Percentiles rank a stretch among this genome's conserved stretches.
Conservation (phyloP, 2,888 invertebrate genomes). For the Zelleria hepariella region DNA sequence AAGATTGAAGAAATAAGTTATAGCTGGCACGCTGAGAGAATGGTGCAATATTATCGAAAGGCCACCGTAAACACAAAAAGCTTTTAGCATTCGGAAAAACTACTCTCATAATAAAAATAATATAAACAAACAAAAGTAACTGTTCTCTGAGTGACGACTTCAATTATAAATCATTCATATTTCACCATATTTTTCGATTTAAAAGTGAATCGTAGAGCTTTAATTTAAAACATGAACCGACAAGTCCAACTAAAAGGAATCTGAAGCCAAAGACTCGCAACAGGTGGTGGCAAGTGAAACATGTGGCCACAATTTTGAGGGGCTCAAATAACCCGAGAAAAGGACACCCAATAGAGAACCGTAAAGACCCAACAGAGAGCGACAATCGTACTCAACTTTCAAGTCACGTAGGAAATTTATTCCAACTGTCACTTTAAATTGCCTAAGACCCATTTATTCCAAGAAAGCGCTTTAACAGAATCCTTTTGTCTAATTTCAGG, state of each 20-base stretch:
- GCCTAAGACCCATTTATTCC: slow-evolving; percentile 18
- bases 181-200: neutral
- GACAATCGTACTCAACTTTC: slow-evolving; percentile 13
- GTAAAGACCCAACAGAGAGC: slow-evolving; percentile 4
- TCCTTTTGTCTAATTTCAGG: slow-evolving; percentile 34
- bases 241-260: neutral
- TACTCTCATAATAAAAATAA: too few relatives aligned
- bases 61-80: slow-evolving; percentile 33
- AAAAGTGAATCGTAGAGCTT: neutral
- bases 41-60: slow-evolving; percentile 36
- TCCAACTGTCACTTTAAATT: slow-evolving; percentile 41
- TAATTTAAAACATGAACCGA: neutral
- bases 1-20: slow-evolving; percentile 20
- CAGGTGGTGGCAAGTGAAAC: slow-evolving; percentile 1
- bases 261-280: slow-evolving; percentile 15
- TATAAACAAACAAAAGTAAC: slow-evolving; percentile 21
- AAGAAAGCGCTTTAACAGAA: neutral
- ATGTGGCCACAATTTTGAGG: slow-evolving; percentile 20
- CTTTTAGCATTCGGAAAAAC: slow-evolving; percentile 41
- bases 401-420: slow-evolving; percentile 36
- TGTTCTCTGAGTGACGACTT: neutral
- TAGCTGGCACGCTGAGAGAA: slow-evolving; percentile 20
- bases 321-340: slow-evolving; percentile 25
- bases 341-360: slow-evolving; percentile 22
- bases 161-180: neutral